These are phyloP conservation scores for Avahi laniger DNA, from an alignment of 2,797 vertebrate species.

Conservation along the genomic window DNA sequence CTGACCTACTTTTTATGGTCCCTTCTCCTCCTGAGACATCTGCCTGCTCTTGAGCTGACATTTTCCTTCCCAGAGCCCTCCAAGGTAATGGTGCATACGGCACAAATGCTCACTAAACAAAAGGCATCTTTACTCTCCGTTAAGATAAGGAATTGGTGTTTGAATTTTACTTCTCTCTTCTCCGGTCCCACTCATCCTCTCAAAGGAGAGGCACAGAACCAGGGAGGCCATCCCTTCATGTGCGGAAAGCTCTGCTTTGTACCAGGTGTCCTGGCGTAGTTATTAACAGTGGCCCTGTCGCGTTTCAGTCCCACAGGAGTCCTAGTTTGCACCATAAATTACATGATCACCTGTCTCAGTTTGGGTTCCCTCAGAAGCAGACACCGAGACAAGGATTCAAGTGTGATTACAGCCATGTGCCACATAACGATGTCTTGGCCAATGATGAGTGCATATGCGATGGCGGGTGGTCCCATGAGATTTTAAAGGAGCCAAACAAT, in stretches of 20 bases:
- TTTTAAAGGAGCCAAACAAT: neutral
- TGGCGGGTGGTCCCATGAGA: neutral
- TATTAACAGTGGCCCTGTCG: neutral
- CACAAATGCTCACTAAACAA: neutral
- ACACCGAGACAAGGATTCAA: neutral
- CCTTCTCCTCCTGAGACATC: slow-evolving; percentile 39
- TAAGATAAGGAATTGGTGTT: neutral
- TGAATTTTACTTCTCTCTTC: neutral
- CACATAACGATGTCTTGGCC: neutral
- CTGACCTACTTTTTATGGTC: slow-evolving; percentile 61
- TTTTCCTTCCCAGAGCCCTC: neutral
- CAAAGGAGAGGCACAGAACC: neutral
- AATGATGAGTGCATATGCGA: neutral
- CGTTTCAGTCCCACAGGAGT: neutral
- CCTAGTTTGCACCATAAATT: neutral
- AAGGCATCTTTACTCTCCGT: neutral
- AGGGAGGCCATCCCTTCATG: neutral
- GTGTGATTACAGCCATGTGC: neutral
- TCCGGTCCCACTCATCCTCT: neutral
- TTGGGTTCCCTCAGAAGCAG: neutral
- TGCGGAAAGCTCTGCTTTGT: neutral
- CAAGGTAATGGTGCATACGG: neutral
- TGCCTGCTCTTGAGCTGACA: neutral
- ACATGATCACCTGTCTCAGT: neutral
- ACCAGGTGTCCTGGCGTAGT: neutral